Evolutionary conservation across 1,140 invertebrate species (phyloP).

Genomic region (Chelonus insularis): DNA sequence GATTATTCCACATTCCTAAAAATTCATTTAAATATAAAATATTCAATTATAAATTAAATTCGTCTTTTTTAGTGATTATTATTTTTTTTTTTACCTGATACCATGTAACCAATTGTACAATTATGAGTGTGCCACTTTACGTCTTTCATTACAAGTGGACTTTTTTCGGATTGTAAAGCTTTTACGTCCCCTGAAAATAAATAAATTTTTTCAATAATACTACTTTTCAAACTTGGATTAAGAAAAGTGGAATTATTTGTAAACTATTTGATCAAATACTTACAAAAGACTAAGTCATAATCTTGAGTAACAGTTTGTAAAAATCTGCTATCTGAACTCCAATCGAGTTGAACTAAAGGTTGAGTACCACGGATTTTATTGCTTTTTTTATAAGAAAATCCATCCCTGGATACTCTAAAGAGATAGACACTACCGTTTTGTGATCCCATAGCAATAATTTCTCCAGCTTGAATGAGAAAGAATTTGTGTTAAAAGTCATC

Average conservation of each 20-base stretch:
- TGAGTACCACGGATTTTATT: constrained; percentile 84
- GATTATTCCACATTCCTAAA: constrained; percentile 85
- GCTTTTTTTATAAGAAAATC: constrained; percentile 84
- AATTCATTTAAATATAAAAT: background rate
- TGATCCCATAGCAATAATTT: constrained; percentile 86
- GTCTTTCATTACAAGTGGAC: constrained; percentile 84
- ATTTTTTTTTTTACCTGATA: constrained; percentile 78
- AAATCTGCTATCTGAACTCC: constrained; percentile 86
- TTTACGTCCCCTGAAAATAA: constrained; percentile 78
- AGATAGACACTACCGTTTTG: constrained; percentile 86
- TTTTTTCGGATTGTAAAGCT: constrained; percentile 79
- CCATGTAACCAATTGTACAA: constrained; percentile 80
- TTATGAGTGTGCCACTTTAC: constrained; percentile 87
- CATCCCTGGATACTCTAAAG: constrained; percentile 81
- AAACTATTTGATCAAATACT: constrained; percentile 48
- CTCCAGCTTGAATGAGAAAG: too few species aligned
- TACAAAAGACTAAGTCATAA: constrained; percentile 89
- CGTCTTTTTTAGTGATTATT: background rate
- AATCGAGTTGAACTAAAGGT: constrained; percentile 83
- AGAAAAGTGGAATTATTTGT: background rate
- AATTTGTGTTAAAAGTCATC: too few species aligned
- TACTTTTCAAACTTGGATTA: background rate
- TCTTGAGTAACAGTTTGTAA: constrained; percentile 90
- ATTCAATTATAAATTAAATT: too few species aligned
- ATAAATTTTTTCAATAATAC: background rate